These are phyloP conservation scores for Mya arenaria DNA, from an alignment of 1,140 invertebrate genomes.

Conservation along the genomic window DNA sequence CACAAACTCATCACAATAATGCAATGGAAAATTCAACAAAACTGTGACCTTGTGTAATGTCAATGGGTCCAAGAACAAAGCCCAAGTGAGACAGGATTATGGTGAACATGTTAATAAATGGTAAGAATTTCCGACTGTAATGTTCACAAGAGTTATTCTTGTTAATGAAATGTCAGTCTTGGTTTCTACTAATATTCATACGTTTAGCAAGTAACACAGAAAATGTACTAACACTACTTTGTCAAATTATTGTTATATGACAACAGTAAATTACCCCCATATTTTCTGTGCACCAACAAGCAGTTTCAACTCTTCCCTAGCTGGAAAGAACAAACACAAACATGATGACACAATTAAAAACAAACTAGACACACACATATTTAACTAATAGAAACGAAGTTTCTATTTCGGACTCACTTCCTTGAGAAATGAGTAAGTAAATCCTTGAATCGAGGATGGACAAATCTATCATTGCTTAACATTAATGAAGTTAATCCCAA, in stretches of 20 bases:
- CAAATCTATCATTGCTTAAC: too few relatives aligned
- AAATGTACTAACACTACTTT: too few relatives aligned
- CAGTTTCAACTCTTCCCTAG: conserved; percentile 66
- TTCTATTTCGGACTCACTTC: too few relatives aligned
- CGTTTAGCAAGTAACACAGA: not conserved
- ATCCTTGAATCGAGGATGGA: too few relatives aligned
- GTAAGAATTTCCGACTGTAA: not conserved
- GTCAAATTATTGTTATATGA: too few relatives aligned
- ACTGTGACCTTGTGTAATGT: not conserved
- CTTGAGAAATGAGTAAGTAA: too few relatives aligned
- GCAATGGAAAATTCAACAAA: not conserved
- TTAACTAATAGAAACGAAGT: too few relatives aligned
- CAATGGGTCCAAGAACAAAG: not conserved
- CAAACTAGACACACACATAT: too few relatives aligned
- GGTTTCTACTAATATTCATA: not conserved
- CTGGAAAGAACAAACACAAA: conserved; percentile 61
- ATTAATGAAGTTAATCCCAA: too few relatives aligned
- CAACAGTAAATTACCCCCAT: conserved; percentile 62
- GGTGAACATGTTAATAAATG: not conserved
- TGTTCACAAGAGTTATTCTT: not conserved
- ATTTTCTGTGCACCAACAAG: conserved; percentile 70
- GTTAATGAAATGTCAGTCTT: not conserved
- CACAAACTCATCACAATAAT: not conserved
- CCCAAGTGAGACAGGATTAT: not conserved
- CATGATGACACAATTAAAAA: not conserved